phyloP scores from a whole-genome alignment of 2,888 invertebrate species.

The Clistopyga incitator region DNA sequence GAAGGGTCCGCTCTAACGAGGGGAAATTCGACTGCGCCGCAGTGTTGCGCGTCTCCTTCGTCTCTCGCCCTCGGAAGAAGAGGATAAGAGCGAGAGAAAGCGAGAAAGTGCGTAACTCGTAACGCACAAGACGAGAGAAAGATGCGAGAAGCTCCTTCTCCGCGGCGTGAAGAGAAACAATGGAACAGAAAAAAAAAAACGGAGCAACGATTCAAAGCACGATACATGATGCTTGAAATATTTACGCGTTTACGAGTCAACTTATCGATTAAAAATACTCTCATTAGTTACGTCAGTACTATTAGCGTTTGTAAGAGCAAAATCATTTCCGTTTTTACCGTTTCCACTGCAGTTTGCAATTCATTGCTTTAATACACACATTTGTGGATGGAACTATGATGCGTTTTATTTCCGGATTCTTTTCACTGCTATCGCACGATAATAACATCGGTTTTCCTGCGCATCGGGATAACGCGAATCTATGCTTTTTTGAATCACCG shows the following conservation, averaged over 20 bases:
- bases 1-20: constrained; percentile 74
- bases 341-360: neutral
- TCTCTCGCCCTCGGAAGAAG: constrained; percentile 33
- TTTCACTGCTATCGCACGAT: neutral
- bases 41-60: constrained; percentile 72
- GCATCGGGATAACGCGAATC: neutral
- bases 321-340: neutral
- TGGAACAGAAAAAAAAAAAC: constrained; percentile 45
- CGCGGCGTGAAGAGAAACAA: constrained; percentile 37
- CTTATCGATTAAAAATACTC: neutral
- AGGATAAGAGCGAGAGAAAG: constrained; percentile 13
- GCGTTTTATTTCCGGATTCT: neutral
- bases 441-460: neutral
- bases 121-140: constrained; percentile 15
- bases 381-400: neutral
- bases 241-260: constrained; percentile 10
- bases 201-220: too few relatives aligned
- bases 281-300: too few relatives aligned
- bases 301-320: neutral
- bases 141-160: neutral
- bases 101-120: constrained; percentile 32
- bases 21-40: constrained; percentile 75
- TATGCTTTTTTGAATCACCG: neutral
- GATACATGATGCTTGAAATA: neutral
- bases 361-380: neutral